Evolutionary conservation across 2,888 invertebrate species (phyloP).

Genomic region (Brachylomia viminalis): DNA sequence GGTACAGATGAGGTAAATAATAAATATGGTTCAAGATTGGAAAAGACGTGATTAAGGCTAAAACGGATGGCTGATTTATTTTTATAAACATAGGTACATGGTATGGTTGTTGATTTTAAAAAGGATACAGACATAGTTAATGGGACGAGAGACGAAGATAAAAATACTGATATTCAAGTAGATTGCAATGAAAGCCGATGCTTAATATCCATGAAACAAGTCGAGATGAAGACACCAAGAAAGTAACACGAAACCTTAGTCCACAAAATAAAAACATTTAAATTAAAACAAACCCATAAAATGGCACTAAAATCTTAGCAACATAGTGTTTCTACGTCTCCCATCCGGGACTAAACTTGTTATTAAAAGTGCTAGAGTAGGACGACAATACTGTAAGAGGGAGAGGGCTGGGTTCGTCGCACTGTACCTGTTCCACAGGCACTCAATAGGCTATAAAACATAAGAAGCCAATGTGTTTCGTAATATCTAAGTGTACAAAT

Average conservation of each 20-base stretch:
- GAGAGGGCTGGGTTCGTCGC: slow-evolving; percentile 77
- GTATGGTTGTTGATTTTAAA: neutral
- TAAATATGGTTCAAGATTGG: neutral
- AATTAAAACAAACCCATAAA: slow-evolving; percentile 40
- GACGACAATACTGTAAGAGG: slow-evolving; percentile 71
- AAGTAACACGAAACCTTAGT: neutral
- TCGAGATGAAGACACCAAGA: neutral
- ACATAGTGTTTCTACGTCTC: slow-evolving; percentile 59
- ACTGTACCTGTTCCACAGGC: slow-evolving; percentile 78
- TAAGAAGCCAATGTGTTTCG: slow-evolving; percentile 78
- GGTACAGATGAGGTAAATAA: slow-evolving; percentile 3
- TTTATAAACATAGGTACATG: neutral
- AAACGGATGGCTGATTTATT: neutral
- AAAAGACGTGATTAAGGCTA: neutral
- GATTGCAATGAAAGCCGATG: slow-evolving; percentile 4
- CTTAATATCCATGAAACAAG: neutral
- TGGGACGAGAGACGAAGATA: neutral
- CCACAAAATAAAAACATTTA: slow-evolving; percentile 23
- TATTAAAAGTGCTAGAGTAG: slow-evolving; percentile 71
- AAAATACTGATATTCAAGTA: neutral
- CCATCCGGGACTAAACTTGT: slow-evolving; percentile 68
- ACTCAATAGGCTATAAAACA: slow-evolving; percentile 82
- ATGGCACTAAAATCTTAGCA: slow-evolving; percentile 48
- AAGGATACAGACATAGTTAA: neutral
- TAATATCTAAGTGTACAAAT: slow-evolving; percentile 75